Evolutionary conservation across 2,113 vertebrate species (phyloP).

Genomic region (Ceyx margarethae): DNA sequence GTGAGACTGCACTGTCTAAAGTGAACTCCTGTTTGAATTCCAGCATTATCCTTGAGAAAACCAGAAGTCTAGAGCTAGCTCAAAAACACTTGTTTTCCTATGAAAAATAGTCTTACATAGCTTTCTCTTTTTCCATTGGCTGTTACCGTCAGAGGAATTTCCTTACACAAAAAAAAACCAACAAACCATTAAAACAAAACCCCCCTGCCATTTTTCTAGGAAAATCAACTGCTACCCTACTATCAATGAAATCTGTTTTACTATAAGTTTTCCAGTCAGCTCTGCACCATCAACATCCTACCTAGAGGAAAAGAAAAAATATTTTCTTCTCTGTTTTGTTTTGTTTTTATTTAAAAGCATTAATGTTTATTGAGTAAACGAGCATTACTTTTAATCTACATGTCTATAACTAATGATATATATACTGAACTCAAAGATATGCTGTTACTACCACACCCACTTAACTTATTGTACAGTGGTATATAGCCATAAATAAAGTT

Average conservation of each 20-base stretch:
- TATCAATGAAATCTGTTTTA: neutral
- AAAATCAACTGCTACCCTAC: neutral
- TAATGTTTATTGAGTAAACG: neutral
- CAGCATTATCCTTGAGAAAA: conserved; percentile 5
- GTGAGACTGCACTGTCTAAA: neutral
- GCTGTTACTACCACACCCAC: neutral
- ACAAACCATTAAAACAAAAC: too few relatives aligned
- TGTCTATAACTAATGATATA: neutral
- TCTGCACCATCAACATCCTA: neutral
- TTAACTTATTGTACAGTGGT: neutral
- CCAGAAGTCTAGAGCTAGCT: neutral
- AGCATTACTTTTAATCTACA: neutral
- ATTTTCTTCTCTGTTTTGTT: too few relatives aligned
- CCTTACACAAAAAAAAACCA: neutral
- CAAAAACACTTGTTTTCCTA: neutral
- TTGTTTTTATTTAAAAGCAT: neutral
- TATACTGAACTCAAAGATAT: neutral
- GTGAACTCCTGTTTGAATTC: neutral
- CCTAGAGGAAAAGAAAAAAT: neutral
- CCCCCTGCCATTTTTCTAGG: neutral
- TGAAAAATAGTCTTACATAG: neutral
- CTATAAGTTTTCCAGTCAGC: neutral
- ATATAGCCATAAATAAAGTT: neutral
- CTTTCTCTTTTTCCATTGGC: neutral
- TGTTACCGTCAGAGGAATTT: neutral